Evolutionary conservation across 1,140 invertebrate genomes (phyloP).

Genomic region (Drosophila pachea): DNA sequence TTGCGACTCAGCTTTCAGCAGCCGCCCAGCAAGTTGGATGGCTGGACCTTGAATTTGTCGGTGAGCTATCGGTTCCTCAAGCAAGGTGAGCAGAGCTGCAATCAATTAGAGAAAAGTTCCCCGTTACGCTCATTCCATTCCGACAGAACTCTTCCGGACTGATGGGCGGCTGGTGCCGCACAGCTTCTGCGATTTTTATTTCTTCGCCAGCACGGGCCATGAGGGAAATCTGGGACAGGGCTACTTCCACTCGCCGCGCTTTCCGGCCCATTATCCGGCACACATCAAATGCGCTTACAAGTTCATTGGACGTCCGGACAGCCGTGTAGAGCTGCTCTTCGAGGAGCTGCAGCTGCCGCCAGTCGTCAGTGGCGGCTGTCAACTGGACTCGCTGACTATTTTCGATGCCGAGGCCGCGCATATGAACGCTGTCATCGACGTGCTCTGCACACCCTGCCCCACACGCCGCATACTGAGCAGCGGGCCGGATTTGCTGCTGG

Average conservation of each 20-base stretch:
- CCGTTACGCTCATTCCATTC: neutral
- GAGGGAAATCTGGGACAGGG: constrained; percentile 59
- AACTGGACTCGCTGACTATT: constrained; percentile 84
- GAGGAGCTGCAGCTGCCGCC: constrained; percentile 71
- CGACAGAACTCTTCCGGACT: constrained; percentile 63
- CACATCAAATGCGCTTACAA: constrained; percentile 78
- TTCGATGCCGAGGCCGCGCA: constrained; percentile 84
- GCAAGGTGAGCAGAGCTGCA: constrained; percentile 48
- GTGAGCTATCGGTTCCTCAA: constrained; percentile 74
- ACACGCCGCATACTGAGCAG: constrained; percentile 88
- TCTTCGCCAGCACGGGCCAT: constrained; percentile 63
- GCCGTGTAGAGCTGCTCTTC: constrained; percentile 71
- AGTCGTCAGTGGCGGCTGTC: constrained; percentile 56
- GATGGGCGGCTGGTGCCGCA: constrained; percentile 71
- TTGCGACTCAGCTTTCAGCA: constrained; percentile 66
- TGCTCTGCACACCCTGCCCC: constrained; percentile 87
- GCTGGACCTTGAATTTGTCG: constrained; percentile 62
- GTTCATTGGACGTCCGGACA: constrained; percentile 74
- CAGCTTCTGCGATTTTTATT: constrained; percentile 77
- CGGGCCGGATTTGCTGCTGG: constrained; percentile 87
- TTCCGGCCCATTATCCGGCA: constrained; percentile 75
- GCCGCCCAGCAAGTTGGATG: constrained; percentile 41
- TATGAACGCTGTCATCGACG: constrained; percentile 86
- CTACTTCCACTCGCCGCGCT: constrained; percentile 76
- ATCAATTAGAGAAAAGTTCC: neutral